Base-by-base conservation (phyloP, 2,113 vertebrate genomes). In the Bubo bubo region DNA sequence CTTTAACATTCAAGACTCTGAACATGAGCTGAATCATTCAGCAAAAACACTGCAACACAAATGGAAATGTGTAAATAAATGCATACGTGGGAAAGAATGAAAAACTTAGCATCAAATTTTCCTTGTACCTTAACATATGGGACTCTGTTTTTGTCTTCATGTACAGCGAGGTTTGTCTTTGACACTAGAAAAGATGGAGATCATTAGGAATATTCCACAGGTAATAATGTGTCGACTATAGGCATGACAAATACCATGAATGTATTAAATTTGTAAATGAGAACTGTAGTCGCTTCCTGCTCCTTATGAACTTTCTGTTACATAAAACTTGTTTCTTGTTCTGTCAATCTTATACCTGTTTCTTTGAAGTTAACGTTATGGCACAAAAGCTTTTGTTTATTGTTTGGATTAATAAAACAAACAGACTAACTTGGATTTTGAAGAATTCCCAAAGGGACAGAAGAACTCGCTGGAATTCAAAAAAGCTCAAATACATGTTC, bases 131-230 rank as follows among this genome's bases (percentile, higher is more conserved):
- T 99, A 59, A 99, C 99, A 43, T 98, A 99, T 0, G 99, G 99
- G 27, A 99, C 99, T 98, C 99, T 98, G 96, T 99, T 99, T 96
- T 99, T 99, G 96, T 99, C 99, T 97, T 99, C 99, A 67, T 99
- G 99, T 58, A 99, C 99, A 41, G 98, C 98, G 8, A 99, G 97
- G 93, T 99, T 99, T 62, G 98, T 99, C 98, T 99, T 99, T 59
- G 99, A 99, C 68, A 99, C 99, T 99, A 83, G 22, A 90, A 92
- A 80, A 66, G 4, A 77, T 23, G 72, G 62, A 90, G 83, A 76
- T 39, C 5, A 19, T 83, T 14, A 94, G 79, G 59, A 91, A 77
- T 20, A 82, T 45, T 71, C 63, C 52, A 41, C 26, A 17, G 37
- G 43, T 8, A 32, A 71, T 2, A 12, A 60, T 2, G 5, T 60